phyloP scores from a whole-genome alignment of 2,113 vertebrate species.

The Nycticryphes semicollaris region DNA sequence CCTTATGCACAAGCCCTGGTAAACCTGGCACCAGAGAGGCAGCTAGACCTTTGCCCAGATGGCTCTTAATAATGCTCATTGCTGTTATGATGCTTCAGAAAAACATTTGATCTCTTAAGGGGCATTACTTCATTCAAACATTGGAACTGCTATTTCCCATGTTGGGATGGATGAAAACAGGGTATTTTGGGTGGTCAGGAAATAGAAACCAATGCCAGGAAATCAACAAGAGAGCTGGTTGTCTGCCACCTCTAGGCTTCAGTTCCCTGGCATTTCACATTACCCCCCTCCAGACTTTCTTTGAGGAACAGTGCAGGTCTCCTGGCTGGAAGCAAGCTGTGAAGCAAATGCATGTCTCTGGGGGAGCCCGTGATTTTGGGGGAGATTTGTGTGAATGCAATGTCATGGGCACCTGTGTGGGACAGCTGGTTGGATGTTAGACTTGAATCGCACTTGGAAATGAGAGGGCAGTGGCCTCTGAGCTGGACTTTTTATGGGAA shows the following conservation, averaged over 20 bases:
- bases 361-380: background rate
- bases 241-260: background rate
- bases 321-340: background rate
- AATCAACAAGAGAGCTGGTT: background rate
- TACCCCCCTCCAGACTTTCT: background rate
- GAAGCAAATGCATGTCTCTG: background rate
- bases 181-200: background rate
- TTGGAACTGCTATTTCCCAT: background rate
- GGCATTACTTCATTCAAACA: background rate
- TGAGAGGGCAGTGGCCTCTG: background rate
- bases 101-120: background rate
- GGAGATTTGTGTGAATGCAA: background rate
- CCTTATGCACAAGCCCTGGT: background rate
- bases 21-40: background rate
- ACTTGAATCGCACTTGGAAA: background rate
- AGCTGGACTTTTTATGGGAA: background rate
- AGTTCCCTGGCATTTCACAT: background rate
- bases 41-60: background rate
- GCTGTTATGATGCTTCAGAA: background rate
- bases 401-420: background rate
- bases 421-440: background rate
- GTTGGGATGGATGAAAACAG: background rate
- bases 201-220: background rate
- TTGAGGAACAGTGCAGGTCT: background rate
- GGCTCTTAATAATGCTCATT: background rate